These are phyloP conservation scores for Pardosa pseudoannulata DNA, from an alignment of 2,888 invertebrate genomes.

Conservation along the genomic window DNA sequence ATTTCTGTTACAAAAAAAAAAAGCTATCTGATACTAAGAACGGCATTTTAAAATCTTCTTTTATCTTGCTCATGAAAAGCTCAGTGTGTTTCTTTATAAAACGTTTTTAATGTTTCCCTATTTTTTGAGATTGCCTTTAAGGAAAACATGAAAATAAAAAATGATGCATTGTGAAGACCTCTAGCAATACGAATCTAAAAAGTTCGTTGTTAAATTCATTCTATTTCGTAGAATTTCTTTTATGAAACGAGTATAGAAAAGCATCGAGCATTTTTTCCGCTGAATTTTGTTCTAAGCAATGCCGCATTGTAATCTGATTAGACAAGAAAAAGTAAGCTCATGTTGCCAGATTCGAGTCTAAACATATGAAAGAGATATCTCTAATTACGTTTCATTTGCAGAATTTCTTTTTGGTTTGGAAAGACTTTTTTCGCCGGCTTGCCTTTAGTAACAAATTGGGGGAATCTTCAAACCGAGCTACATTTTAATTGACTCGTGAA, in stretches of 20 bases:
- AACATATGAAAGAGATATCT: slow-evolving; percentile 53
- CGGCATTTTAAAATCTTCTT: slow-evolving; percentile 18
- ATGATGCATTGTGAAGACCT: not conserved
- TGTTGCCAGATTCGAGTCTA: slow-evolving; percentile 31
- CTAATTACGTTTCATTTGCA: slow-evolving; percentile 63
- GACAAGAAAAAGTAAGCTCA: slow-evolving; percentile 16
- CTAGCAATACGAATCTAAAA: slow-evolving; percentile 8
- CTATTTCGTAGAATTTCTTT: slow-evolving; percentile 28
- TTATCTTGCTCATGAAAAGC: slow-evolving; percentile 18
- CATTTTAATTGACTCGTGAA: slow-evolving; percentile 65
- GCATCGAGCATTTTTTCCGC: not conserved
- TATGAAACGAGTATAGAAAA: slow-evolving; percentile 3
- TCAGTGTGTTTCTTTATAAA: slow-evolving; percentile 23
- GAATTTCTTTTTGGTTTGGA: slow-evolving; percentile 26
- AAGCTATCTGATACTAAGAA: not conserved
- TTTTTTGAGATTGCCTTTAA: slow-evolving; percentile 19
- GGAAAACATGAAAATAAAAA: slow-evolving; percentile 11
- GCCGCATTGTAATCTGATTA: slow-evolving; percentile 61
- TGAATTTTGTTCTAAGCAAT: slow-evolving; percentile 18
- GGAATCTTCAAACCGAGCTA: slow-evolving; percentile 22
- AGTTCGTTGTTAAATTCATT: slow-evolving; percentile 35
- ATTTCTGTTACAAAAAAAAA: not conserved
- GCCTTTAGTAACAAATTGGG: slow-evolving; percentile 18
- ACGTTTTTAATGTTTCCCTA: slow-evolving; percentile 20
- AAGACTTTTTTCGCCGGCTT: slow-evolving; percentile 27